Conservation (phyloP, 2,797 vertebrate genomes). For the Micromesistius poutassou region DNA sequence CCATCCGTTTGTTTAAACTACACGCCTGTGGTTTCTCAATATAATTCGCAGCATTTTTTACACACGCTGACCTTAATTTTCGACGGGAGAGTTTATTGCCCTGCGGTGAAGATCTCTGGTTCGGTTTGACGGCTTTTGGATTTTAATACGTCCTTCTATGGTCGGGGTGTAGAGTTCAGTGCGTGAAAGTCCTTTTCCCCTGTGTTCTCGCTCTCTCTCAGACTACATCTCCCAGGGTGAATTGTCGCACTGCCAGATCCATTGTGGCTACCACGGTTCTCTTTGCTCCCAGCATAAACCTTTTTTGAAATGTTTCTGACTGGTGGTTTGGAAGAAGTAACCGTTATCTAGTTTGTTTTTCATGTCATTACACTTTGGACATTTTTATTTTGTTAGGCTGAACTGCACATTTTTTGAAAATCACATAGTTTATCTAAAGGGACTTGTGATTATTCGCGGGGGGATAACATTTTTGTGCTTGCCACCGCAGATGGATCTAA, state of each 20-base stretch:
- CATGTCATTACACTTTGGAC: not conserved
- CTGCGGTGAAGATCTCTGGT: conserved; percentile 24
- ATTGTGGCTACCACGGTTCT: not conserved
- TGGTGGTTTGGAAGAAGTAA: not conserved
- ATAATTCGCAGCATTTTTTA: conserved; percentile 28
- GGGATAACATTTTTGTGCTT: not conserved
- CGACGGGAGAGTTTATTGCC: conserved; percentile 30
- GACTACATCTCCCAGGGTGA: not conserved
- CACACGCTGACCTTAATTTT: conserved; percentile 26
- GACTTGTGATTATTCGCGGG: not conserved
- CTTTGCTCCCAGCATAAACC: not conserved
- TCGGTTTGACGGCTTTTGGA: conserved; percentile 3
- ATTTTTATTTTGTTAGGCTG: not conserved
- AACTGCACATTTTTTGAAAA: not conserved
- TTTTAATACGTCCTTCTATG: conserved; percentile 1
- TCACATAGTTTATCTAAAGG: not conserved
- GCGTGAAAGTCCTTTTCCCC: not conserved
- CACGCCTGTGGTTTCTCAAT: conserved; percentile 37
- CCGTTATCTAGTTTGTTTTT: not conserved
- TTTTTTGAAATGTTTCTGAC: not conserved
- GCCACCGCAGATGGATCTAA: not conserved
- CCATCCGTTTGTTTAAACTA: conserved; percentile 35
- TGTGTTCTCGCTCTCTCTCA: not conserved
- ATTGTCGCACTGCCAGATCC: not conserved
- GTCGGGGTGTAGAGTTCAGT: not conserved